Conservation (phyloP, 2,888 invertebrate genomes). For the Aphrophora alni region DNA sequence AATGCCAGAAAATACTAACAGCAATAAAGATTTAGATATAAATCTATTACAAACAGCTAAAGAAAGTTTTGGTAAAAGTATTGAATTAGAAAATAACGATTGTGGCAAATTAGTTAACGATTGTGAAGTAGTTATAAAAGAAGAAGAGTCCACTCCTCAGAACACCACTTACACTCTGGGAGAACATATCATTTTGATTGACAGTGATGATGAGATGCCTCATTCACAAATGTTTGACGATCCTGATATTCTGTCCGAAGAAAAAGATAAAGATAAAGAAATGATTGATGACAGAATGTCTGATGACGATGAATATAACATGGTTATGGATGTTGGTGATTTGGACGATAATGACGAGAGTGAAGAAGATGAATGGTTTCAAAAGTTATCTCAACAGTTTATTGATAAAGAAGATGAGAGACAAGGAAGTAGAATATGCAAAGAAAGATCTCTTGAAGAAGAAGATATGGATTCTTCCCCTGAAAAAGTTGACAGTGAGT, state of each 20-base stretch:
- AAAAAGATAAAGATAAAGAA: not conserved
- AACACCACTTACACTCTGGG: not conserved
- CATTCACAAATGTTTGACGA: not conserved
- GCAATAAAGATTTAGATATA: no score
- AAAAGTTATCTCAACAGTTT: not conserved
- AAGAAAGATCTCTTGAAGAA: no score
- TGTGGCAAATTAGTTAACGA: no score
- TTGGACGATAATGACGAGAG: not conserved
- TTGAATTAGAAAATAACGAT: not conserved
- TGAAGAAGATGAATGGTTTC: not conserved
- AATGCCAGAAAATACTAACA: no score
- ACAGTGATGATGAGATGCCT: not conserved
- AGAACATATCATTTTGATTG: not conserved
- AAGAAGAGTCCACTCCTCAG: not conserved
- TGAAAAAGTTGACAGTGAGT: not conserved
- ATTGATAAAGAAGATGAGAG: not conserved
- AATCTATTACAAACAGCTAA: no score
- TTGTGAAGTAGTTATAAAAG: not conserved
- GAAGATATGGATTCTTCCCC: not conserved
- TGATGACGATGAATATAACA: not conserved
- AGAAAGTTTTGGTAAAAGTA: not conserved
- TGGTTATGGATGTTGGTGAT: no score
- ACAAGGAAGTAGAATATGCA: no score
- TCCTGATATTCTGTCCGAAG: not conserved
- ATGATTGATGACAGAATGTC: not conserved